phyloP scores from a whole-genome alignment of 2,113 vertebrate species.

The Puntigrus tetrazona region DNA sequence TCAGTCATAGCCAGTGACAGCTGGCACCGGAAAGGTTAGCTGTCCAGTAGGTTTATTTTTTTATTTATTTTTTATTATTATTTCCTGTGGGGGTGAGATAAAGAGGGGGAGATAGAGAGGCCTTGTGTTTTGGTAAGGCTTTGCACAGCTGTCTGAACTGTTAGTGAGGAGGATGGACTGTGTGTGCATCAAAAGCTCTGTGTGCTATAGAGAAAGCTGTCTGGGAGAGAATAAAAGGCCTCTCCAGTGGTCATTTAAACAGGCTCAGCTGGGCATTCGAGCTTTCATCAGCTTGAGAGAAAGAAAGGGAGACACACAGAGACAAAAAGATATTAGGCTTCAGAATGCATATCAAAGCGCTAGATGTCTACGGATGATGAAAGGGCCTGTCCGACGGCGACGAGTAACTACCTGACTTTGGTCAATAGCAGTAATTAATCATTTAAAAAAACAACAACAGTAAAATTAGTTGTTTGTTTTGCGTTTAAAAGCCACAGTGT shows the following conservation, averaged over 20 bases:
- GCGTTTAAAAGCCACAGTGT: not conserved
- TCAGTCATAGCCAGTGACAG: slow-evolving; percentile 37
- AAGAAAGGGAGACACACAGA: slow-evolving; percentile 14
- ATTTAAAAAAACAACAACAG: not conserved
- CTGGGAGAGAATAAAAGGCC: slow-evolving; percentile 30
- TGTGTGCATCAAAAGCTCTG: slow-evolving; percentile 41
- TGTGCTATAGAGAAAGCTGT: slow-evolving; percentile 39
- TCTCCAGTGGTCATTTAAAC: slow-evolving; percentile 47
- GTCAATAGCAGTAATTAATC: slow-evolving; percentile 14
- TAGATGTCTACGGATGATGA: slow-evolving; percentile 39
- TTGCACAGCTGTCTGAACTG: slow-evolving; percentile 30
- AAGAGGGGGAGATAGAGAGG: slow-evolving; percentile 27
- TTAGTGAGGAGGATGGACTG: slow-evolving; percentile 15
- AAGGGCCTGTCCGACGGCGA: slow-evolving; percentile 32
- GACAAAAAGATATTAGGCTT: slow-evolving; percentile 21
- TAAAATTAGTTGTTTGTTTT: not conserved
- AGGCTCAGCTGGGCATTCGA: slow-evolving; percentile 33
- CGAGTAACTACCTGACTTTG: slow-evolving; percentile 12
- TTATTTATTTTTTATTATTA: too few relatives aligned
- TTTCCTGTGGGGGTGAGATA: slow-evolving; percentile 35
- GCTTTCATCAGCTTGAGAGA: slow-evolving; percentile 39
- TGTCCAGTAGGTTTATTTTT: slow-evolving; percentile 40
- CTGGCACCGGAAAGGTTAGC: slow-evolving; percentile 46
- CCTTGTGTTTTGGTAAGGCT: slow-evolving; percentile 28
- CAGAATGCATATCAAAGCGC: slow-evolving; percentile 50